A percentile compares a stretch with the other conserved stretches of the same genome.
Conservation (phyloP, 1,140 invertebrate genomes). For the Lordiphosa clarofinis region DNA sequence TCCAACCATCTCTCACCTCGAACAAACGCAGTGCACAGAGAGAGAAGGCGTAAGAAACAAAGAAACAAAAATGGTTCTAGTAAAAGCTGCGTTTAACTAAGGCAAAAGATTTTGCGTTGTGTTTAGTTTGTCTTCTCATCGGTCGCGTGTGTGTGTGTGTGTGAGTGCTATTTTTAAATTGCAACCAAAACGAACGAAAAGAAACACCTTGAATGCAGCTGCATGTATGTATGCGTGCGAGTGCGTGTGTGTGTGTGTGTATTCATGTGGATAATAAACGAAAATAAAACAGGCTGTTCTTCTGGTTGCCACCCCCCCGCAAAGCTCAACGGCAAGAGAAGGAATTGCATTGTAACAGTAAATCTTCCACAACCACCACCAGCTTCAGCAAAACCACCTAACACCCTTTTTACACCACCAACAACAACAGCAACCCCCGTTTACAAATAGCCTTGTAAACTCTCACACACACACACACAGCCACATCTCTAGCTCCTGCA, state of each 20-base stretch:
- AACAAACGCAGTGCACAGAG: too few species aligned
- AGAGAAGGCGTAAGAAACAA: too few species aligned
- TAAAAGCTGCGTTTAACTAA: too few species aligned
- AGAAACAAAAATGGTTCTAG: too few species aligned
- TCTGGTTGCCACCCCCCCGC: slow-evolving; percentile 35
- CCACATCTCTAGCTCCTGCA: slow-evolving; percentile 18
- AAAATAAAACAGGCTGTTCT: slow-evolving; percentile 32
- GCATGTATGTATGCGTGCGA: slow-evolving; percentile 5
- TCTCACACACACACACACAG: slow-evolving; percentile 16
- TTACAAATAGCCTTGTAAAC: slow-evolving; percentile 17
- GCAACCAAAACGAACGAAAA: slow-evolving; percentile 6
- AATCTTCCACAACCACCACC: slow-evolving; percentile 29
- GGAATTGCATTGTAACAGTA: slow-evolving; percentile 39
- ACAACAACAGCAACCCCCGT: slow-evolving; percentile 42
- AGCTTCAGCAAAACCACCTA: slow-evolving; percentile 21
- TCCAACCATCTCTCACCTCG: too few species aligned
- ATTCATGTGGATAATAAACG: slow-evolving; percentile 52
- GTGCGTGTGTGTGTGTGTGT: slow-evolving; percentile 16
- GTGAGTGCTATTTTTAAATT: slow-evolving; percentile 3
- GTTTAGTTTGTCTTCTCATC: slow-evolving; percentile 1
- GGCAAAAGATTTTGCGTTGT: background rate
- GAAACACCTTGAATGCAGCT: slow-evolving; percentile 12
- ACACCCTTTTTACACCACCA: slow-evolving; percentile 28
- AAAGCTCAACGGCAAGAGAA: slow-evolving; percentile 28
- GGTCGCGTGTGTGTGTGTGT: background rate